Conservation (phyloP, 2,797 vertebrate genomes). For the Psittacula derbiana region DNA sequence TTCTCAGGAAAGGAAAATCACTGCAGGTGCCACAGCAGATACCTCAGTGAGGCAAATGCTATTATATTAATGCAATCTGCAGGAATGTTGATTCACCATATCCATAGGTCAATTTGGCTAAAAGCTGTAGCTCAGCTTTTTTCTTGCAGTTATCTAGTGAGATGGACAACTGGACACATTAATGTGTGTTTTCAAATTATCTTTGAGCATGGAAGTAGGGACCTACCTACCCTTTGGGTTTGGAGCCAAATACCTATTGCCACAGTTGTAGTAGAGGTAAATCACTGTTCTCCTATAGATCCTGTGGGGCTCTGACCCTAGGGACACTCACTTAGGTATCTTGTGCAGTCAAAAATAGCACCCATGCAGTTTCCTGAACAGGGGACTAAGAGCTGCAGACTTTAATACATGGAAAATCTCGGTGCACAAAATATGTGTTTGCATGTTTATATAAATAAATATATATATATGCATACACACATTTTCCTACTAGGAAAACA, state of each 20-base stretch:
- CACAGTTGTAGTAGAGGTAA: neutral
- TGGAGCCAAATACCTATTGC: neutral
- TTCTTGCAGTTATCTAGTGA: neutral
- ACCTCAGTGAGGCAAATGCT: neutral
- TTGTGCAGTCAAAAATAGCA: neutral
- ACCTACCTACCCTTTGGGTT: neutral
- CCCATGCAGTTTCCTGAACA: neutral
- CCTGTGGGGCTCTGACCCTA: fast-evolving
- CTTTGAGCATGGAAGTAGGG: neutral
- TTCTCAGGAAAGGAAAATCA: neutral
- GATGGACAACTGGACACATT: neutral
- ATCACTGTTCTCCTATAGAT: neutral
- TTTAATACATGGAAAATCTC: neutral
- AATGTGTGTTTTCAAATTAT: neutral
- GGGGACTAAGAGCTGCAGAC: neutral
- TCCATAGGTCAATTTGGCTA: neutral
- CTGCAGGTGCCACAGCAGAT: neutral
- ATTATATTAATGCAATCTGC: neutral
- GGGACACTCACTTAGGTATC: neutral
- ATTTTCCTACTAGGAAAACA: neutral
- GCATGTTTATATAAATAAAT: neutral
- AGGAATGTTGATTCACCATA: neutral
- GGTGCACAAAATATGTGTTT: neutral
- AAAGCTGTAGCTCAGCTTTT: neutral
- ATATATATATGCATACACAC: no score